Percentiles rank a stretch among this genome's conserved stretches.
Conservation (phyloP, 2,797 vertebrate genomes). For the Potorous gilbertii region DNA sequence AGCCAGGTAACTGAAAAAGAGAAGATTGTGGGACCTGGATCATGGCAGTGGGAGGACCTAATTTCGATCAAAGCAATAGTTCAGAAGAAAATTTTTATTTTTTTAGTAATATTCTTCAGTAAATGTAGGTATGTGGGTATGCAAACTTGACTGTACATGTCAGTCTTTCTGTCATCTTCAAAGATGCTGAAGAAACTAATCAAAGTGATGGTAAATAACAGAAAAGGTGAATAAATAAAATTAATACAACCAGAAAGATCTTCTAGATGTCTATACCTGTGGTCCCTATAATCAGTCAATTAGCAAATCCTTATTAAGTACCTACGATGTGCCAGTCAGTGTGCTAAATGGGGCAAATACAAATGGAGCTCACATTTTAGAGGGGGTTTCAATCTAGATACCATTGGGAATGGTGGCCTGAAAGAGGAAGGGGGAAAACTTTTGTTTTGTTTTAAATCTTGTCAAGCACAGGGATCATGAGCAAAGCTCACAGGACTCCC, state of each 20-base stretch:
- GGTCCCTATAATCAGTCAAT: neutral
- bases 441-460: neutral
- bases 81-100: neutral
- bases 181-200: conserved; percentile 34
- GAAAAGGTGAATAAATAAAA: conserved; percentile 54
- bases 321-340: neutral
- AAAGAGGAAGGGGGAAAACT: neutral
- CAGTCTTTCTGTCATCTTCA: conserved; percentile 42
- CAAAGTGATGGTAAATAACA: conserved; percentile 35
- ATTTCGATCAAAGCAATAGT: neutral
- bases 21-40: neutral
- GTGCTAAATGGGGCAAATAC: neutral
- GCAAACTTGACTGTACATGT: neutral
- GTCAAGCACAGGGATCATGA: neutral
- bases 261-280: neutral
- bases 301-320: too few relatives aligned
- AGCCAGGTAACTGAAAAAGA: neutral
- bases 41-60: neutral
- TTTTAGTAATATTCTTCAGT: neutral
- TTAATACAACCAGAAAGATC: conserved; percentile 3
- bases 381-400: neutral
- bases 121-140: neutral
- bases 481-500: neutral
- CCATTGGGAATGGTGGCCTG: neutral
- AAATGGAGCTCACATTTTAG: neutral